A percentile compares a stretch with the other conserved stretches of the same genome.
Conservation (phyloP, 2,797 vertebrate genomes). For the Sebastes miniatus region DNA sequence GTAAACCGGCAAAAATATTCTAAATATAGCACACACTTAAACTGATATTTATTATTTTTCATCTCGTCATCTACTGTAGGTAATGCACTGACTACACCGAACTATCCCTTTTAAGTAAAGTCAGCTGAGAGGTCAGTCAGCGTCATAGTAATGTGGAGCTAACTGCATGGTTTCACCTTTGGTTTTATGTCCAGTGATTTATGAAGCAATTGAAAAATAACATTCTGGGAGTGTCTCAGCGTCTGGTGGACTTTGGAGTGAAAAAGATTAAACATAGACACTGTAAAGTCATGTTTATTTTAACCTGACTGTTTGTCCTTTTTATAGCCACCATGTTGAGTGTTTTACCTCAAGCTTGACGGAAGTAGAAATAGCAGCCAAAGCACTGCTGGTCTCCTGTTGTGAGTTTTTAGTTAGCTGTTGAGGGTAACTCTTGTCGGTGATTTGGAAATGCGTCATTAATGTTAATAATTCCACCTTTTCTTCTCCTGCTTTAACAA, state of each 20-base stretch:
- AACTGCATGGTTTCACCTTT: neutral
- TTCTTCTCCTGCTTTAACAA: neutral
- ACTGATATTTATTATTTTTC: too few species aligned
- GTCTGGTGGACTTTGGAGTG: constrained; percentile 45
- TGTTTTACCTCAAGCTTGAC: neutral
- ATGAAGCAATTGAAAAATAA: neutral
- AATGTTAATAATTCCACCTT: neutral
- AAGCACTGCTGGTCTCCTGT: neutral
- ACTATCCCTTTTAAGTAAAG: neutral
- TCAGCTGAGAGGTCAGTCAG: neutral
- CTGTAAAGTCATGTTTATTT: constrained; percentile 25
- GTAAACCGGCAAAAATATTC: too few species aligned
- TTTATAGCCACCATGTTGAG: neutral
- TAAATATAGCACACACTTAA: too few species aligned
- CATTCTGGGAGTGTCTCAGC: neutral
- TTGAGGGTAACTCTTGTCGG: neutral
- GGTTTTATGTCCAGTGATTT: neutral
- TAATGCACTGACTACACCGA: too few species aligned
- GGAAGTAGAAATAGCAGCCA: neutral
- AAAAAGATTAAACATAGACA: neutral
- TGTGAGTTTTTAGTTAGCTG: neutral
- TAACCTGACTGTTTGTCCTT: neutral
- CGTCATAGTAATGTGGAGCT: neutral
- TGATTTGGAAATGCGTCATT: neutral
- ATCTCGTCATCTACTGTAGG: too few species aligned